Evolutionary conservation across 2,113 vertebrate species (phyloP).

Genomic region (Machaerirhynchus nigripectus): DNA sequence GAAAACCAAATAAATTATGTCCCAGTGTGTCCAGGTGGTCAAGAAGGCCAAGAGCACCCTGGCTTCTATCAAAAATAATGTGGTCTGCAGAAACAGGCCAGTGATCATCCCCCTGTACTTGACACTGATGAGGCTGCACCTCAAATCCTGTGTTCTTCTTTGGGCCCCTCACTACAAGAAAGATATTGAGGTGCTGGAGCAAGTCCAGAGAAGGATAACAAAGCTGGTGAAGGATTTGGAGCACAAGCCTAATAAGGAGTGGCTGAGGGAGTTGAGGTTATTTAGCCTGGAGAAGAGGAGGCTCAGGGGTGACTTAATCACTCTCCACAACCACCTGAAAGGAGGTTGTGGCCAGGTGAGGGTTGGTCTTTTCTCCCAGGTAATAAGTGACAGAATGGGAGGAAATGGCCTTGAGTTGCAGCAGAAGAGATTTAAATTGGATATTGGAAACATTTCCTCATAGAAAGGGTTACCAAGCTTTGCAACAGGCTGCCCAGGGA

Average conservation of each 20-base stretch:
- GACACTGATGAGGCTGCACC: not conserved
- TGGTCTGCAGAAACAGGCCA: not conserved
- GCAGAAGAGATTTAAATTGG: not conserved
- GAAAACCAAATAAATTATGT: not conserved
- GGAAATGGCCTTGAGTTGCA: not conserved
- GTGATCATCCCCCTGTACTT: not conserved
- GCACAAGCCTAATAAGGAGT: not conserved
- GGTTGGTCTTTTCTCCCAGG: accelerated
- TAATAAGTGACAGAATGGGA: not conserved
- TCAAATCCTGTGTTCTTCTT: not conserved
- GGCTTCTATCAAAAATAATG: not conserved
- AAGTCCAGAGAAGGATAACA: not conserved
- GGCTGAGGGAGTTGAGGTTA: not conserved
- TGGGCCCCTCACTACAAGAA: not conserved
- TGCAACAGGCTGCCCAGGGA: not conserved
- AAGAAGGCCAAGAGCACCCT: not conserved
- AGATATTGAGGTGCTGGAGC: not conserved
- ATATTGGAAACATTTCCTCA: not conserved
- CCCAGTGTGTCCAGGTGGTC: too few relatives aligned
- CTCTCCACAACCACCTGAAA: not conserved
- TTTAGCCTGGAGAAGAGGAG: not conserved
- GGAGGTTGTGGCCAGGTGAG: too few relatives aligned
- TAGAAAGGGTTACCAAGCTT: not conserved
- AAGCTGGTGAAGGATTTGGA: not conserved
- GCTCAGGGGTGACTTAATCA: not conserved